Conservation (phyloP, 2,797 vertebrate genomes). For the Cheirogaleus major region DNA sequence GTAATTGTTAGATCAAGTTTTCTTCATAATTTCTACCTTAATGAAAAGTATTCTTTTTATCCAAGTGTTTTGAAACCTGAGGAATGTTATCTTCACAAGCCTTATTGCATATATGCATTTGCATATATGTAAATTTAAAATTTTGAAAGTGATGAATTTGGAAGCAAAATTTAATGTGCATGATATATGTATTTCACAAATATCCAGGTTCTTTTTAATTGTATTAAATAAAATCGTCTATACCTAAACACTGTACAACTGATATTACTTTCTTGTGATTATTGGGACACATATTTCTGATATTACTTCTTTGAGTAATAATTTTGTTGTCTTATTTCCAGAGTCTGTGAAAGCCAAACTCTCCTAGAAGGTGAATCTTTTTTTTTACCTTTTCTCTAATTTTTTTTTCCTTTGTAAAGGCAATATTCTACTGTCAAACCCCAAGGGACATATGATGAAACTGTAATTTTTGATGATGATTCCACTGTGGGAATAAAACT, state of each 20-base stretch:
- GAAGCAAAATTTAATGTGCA: background rate
- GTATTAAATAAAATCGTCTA: background rate
- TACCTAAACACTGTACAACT: background rate
- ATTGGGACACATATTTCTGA: conserved; percentile 30
- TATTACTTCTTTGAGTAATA: background rate
- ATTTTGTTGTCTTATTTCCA: conserved; percentile 52
- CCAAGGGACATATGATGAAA: conserved; percentile 56
- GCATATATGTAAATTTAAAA: background rate
- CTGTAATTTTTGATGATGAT: conserved; percentile 67
- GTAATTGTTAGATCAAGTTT: conserved; percentile 55
- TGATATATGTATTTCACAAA: background rate
- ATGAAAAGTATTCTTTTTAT: background rate
- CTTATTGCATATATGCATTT: background rate
- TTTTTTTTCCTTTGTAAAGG: conserved; percentile 7
- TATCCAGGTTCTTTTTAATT: background rate
- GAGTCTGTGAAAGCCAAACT: background rate
- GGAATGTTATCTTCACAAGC: background rate
- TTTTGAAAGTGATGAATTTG: background rate
- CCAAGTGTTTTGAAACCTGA: background rate
- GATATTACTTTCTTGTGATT: background rate
- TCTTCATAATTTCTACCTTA: background rate
- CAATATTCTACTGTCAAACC: conserved; percentile 55
- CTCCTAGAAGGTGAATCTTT: background rate
- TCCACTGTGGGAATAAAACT: conserved; percentile 58
- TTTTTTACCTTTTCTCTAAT: conserved; percentile 42